Base-by-base conservation (phyloP, 2,113 vertebrate genomes). In the Microcebus ravelobensis region DNA sequence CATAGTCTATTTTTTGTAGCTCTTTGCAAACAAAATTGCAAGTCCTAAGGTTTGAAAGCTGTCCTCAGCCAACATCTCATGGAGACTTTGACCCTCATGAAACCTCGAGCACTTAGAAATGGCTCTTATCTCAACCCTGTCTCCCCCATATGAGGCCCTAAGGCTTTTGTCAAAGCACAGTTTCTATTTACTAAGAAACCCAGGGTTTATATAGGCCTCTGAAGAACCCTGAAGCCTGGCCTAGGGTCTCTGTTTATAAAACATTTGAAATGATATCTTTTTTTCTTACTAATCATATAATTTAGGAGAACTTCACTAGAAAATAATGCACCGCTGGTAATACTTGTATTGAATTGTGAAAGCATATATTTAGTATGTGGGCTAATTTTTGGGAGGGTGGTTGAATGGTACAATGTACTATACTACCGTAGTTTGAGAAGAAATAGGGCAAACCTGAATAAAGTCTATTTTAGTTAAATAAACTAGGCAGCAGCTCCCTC, bases 401-500 rank as follows among this genome's bases (percentile, higher is more conserved):
- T 80, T 95, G 85, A 94, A 81, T 5, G 65, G 8, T 36, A 63
- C 57, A n/a, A 39, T 70, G 15, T 17, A 45, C 2, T 6, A 5
- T 21, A 48, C 23, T 29, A 65, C 14, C 34, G 3, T 67, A 42
- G 55, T 45, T 82, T 63, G 15, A 57, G 48, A 74, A 76, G 57
- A 88, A 92, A 31, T 11, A 17, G 6, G 15, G 3, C 50, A 84
- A 85, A 36, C 13, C 34, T 70, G 11, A 45, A 80, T 52, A 65
- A 45, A 93, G 2, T 10, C 25, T 71, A 63, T 63, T 87, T 91
- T 21, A 34, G 39, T 83, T 93, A 98, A 96, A 98, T 94, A 96
- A 96, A 63, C 98, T 79, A 87, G 81, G 34, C 97, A 87, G 96
- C 96, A 98, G 98, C 98, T 70, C 99, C 0, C 97, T 98, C 99